Base-by-base conservation (phyloP, 1,140 invertebrate genomes). In the Brachionus plicatilis region DNA sequence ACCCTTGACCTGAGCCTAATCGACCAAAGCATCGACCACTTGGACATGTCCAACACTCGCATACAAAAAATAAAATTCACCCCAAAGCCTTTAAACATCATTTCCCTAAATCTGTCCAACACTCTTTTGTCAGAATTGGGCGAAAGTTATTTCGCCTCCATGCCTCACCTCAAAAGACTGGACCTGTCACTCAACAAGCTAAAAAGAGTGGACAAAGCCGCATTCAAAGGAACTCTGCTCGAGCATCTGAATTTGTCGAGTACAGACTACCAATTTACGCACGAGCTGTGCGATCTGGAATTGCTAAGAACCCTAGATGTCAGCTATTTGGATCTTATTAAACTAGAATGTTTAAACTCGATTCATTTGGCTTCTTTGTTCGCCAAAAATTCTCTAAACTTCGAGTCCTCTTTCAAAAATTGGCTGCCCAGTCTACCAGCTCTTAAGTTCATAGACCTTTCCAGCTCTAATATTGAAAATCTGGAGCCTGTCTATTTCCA, bases 121-220 rank as follows among this genome's bases (percentile, higher is more conserved):
- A 82, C 37, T 20, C 11, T 14, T 24, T 12, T 82, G 11, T 6
- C 17, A 14, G 33, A 27, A 17, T 24, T 82, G n/a, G 12, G 11
- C 14, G 79, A 82, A 68, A 82, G 41, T 14, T 24, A 43, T 41
- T 82, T 82, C 33, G 24, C n/a, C 12, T 24, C 20, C 12, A n/a
- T 65, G 8, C 79, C 50, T 12, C 50, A 33, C 56, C 27, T 82
- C 11, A 43, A 14, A 37, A 20, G 3, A 45, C 53, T 82, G 20
- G 79, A 82, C 79, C 29, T 82, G 29, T 82, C 79, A 1, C 9
- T 12, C 6, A 82, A 82, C 37, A 53, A 33, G 17, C 9, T 82
- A 11, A 12, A 68, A 65, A 41, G n/a, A 66, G 9, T 82, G 6
- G 6, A 82, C 20, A 43, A 43, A 7, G 60, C 37, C 0, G 79